Base-by-base conservation (phyloP, 2,113 vertebrate genomes). In the Hoplias malabaricus region DNA sequence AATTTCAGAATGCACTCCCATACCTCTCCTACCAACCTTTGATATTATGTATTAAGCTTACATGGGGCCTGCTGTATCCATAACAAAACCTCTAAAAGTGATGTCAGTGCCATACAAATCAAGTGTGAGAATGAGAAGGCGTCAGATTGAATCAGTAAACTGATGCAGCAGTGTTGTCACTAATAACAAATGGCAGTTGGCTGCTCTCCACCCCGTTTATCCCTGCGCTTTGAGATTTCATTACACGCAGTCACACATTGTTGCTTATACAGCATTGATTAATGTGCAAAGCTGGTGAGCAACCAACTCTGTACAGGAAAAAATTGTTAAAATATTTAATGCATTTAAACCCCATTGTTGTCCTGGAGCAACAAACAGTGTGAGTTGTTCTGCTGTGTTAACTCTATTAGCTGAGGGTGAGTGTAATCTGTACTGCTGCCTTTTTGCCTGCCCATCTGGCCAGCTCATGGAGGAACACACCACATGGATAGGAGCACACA, bases 291-390 rank as follows among this genome's bases (percentile, higher is more conserved):
- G 65, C 31, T 63, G 38, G 33, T 61, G 73, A 50, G 61, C 72
- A 65, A 53, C 76, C 71, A 80, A 65, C 62, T 79, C 68, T 29
- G 19, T 86, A 80, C 73, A 69, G 70, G 69, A 73, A 54, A 84
- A 85, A 86, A 87, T 87, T 86, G 76, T 84, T 86, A 88, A 80
- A 85, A 78, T 40, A 73, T 85, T 86, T 80, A 80, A 86, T 82
- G 86, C 82, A 72, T 72, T 82, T 80, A 79, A 78, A 84, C 75
- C 85, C 75, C 73, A 89, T 90, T 88, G 84, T 87, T 79, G 84
- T 86, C 88, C 85, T 78, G 82, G 38, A 83, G 69, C 83, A 87
- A 83, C 84, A 87, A 86, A 76, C 83, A 80, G 46, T 73, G 83
- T 78, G 78, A 53, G 75, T 75, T 66, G 72, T 77, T 80, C 78